Percentiles rank a stretch among this genome's conserved stretches.
These are phyloP conservation scores for Epizoanthus stellaris DNA, from an alignment of 92 coral and sea anemone species.

Conservation along the genomic window DNA sequence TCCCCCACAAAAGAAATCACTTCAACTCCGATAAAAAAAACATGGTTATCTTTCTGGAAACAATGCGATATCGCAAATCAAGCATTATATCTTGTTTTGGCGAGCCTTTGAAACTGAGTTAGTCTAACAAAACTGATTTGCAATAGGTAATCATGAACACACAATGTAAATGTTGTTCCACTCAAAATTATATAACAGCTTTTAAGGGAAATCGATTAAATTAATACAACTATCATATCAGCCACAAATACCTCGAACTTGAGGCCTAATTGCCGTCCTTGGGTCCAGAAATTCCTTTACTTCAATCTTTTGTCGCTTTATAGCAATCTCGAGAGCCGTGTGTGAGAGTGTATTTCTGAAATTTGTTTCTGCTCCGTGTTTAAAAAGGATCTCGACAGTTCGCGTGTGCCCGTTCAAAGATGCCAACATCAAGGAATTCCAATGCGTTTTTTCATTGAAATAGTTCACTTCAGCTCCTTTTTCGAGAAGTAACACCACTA, in stretches of 20 bases:
- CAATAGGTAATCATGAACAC: background rate
- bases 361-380: conserved; percentile 81
- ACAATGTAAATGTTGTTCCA: background rate
- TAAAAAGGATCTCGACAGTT: conserved; percentile 74
- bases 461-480: conserved; percentile 83
- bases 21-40: background rate
- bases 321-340: conserved; percentile 89
- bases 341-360: conserved; percentile 68
- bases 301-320: conserved; percentile 73
- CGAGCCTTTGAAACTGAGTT: background rate
- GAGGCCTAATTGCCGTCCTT: conserved; percentile 51
- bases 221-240: background rate
- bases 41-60: conserved; percentile 4
- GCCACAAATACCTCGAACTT: conserved; percentile 37
- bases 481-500: conserved; percentile 70
- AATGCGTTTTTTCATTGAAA: conserved; percentile 72
- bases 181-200: background rate
- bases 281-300: conserved; percentile 77
- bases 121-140: conserved; percentile 10
- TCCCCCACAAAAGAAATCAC: conserved; percentile 13
- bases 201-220: background rate
- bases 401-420: conserved; percentile 86
- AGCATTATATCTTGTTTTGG: conserved; percentile 24
- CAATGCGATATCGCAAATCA: conserved; percentile 9
- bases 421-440: conserved; percentile 96